Evolutionary conservation across 2,888 invertebrate species (phyloP), one percentile per base, ranked within the genome.

Genomic region (Coremacera marginata): DNA sequence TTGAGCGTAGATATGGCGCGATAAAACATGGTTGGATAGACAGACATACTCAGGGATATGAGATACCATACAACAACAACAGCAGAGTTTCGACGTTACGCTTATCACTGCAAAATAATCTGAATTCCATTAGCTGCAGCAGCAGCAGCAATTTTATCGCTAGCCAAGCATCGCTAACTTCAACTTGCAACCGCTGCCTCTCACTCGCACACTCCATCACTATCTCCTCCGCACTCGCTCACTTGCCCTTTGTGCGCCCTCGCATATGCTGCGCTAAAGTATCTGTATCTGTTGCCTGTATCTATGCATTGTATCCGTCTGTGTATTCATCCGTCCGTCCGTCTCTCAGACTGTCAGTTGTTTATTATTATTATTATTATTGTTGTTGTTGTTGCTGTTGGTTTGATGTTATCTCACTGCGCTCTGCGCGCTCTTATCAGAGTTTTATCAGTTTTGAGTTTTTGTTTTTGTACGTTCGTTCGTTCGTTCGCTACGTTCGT

Each of bases 371-470:
- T 11, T 49, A 49, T 80, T 74, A 76, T 75, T 81, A 78, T 75
- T 74, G 70, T 63, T 75, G 78, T 70, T 80, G 78, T 62, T 73
- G 67, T 27, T 63, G 49, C 44, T 74, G 73, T 51, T 63, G 63
- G 51, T 60, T 82, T 83, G 87, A 87, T 87, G 86, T 87, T 87
- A 87, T 87, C 87, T 87, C 86, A 86, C 85, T 87, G 86, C 84
- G 86, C 86, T 86, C 86, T 86, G 86, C 81, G 84, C 86, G 83
- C 85, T 87, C 86, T 87, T 87, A 87, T 87, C 87, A 87, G 82
- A 86, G 86, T 85, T 87, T 87, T 87, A 87, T 87, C 87, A 85
- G 86, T 86, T 86, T 86, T 84, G 86, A 83, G 86, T 86, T 86
- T 44, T 57, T 57, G 51, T 60, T 57, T 37, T 22, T 60, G 22